phyloP scores from a whole-genome alignment of 1,140 invertebrate species.

The Drosophila kanapiae region DNA sequence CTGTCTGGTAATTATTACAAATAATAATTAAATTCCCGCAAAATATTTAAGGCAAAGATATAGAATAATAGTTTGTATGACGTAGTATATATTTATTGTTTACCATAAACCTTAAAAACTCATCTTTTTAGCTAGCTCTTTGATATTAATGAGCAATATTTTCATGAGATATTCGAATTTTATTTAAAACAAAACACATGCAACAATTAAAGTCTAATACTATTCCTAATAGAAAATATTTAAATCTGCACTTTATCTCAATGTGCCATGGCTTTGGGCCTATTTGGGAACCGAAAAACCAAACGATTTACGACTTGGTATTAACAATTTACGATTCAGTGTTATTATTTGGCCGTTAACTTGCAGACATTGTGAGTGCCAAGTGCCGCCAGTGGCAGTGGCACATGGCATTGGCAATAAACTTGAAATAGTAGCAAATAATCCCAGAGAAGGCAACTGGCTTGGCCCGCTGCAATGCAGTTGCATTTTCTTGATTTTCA shows the following conservation, averaged over 20 bases:
- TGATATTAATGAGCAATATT: background rate
- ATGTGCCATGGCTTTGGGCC: background rate
- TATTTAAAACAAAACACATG: too few species aligned
- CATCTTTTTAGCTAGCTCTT: background rate
- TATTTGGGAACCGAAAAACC: background rate
- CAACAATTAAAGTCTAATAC: too few species aligned
- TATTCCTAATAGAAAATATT: too few species aligned
- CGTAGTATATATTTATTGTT: background rate
- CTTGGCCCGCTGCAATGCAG: slow-evolving; percentile 11
- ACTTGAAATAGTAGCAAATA: slow-evolving; percentile 12
- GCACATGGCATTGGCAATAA: slow-evolving; percentile 45
- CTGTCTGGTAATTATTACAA: too few species aligned
- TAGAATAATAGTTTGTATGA: too few species aligned
- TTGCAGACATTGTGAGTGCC: slow-evolving; percentile 28
- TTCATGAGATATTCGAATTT: too few species aligned
- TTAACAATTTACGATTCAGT: slow-evolving; percentile 23
- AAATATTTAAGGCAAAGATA: too few species aligned
- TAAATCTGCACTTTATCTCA: too few species aligned
- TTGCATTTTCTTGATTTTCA: background rate
- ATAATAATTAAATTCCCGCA: too few species aligned
- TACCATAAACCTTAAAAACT: too few species aligned
- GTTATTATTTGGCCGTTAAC: slow-evolving; percentile 19
- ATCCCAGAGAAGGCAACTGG: slow-evolving; percentile 6
- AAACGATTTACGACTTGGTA: background rate
- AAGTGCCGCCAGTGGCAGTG: slow-evolving; percentile 31